A percentile compares a stretch with the other conserved stretches of the same genome.
These are phyloP conservation scores for Dreissena polymorpha DNA, from an alignment of 1,140 invertebrate genomes.

Conservation along the genomic window DNA sequence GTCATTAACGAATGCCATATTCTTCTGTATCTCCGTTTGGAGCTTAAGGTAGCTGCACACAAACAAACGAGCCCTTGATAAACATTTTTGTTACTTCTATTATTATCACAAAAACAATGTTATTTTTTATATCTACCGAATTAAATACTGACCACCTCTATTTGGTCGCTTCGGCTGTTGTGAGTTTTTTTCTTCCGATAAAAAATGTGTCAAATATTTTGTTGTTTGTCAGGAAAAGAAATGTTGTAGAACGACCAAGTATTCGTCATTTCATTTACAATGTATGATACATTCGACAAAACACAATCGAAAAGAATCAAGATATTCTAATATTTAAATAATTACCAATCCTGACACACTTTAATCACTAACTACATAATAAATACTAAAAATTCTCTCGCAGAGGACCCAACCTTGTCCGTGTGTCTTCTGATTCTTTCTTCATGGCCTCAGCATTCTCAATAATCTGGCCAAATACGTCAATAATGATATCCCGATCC, in stretches of 20 bases:
- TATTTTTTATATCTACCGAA: too few species aligned
- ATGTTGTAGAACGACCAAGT: background rate
- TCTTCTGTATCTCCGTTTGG: background rate
- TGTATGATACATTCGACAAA: background rate
- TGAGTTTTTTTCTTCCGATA: too few species aligned
- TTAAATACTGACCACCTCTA: too few species aligned
- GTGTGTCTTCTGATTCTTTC: background rate
- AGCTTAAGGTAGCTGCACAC: slow-evolving; percentile 7
- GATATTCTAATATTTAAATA: too few species aligned
- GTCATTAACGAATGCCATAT: slow-evolving; percentile 1
- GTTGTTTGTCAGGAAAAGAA: background rate
- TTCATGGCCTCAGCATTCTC: background rate
- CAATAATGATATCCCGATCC: background rate
- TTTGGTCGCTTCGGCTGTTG: too few species aligned
- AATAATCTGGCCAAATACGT: slow-evolving; percentile 10
- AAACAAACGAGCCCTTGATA: too few species aligned
- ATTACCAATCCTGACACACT: too few species aligned
- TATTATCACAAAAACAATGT: too few species aligned
- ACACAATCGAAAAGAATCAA: background rate
- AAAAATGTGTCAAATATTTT: background rate
- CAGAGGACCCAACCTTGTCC: background rate
- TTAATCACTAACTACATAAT: too few species aligned
- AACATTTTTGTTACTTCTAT: too few species aligned
- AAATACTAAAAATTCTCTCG: background rate
- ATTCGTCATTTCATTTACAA: background rate